phyloP scores from a whole-genome alignment of 1,140 invertebrate species.

The Eulimnadia texana region DNA sequence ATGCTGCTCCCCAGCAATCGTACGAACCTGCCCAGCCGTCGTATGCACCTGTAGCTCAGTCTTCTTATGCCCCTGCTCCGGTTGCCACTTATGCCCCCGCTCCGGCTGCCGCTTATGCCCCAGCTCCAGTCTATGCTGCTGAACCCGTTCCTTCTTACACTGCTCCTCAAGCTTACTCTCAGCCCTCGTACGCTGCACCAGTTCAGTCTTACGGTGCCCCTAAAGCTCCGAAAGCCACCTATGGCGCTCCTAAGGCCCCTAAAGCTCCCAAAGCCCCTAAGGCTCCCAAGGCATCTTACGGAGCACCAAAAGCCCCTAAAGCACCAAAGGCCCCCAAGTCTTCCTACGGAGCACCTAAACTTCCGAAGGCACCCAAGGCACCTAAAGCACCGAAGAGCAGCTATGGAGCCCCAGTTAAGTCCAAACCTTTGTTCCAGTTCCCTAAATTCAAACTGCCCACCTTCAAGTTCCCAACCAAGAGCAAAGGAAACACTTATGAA shows the following conservation, averaged over 20 bases:
- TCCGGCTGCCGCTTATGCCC: neutral
- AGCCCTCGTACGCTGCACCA: slow-evolving; percentile 9
- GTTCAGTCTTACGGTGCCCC: slow-evolving; percentile 6
- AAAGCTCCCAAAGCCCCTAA: slow-evolving; percentile 15
- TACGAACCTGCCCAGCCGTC: slow-evolving; percentile 12
- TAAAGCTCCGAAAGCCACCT: slow-evolving; percentile 15
- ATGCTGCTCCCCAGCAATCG: slow-evolving; percentile 1
- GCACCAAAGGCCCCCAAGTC: slow-evolving; percentile 12
- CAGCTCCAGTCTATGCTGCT: neutral
- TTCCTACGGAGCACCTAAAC: slow-evolving; percentile 9
- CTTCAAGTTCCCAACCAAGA: slow-evolving; percentile 4
- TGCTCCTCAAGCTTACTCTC: neutral
- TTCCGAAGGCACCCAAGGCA: slow-evolving; percentile 10
- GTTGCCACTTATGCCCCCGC: neutral
- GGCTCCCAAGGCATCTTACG: slow-evolving; percentile 18
- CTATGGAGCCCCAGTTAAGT: slow-evolving; percentile 6
- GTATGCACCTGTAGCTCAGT: neutral
- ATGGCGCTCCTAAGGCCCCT: slow-evolving; percentile 17
- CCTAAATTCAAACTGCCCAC: slow-evolving; percentile 13
- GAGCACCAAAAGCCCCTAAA: slow-evolving; percentile 16
- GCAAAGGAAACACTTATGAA: neutral
- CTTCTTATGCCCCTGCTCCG: neutral
- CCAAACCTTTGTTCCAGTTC: slow-evolving; percentile 10
- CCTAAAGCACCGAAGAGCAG: slow-evolving; percentile 10
- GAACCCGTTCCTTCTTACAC: neutral